Conservation (phyloP, 2,888 invertebrate genomes). For the Pammene fasciana region DNA sequence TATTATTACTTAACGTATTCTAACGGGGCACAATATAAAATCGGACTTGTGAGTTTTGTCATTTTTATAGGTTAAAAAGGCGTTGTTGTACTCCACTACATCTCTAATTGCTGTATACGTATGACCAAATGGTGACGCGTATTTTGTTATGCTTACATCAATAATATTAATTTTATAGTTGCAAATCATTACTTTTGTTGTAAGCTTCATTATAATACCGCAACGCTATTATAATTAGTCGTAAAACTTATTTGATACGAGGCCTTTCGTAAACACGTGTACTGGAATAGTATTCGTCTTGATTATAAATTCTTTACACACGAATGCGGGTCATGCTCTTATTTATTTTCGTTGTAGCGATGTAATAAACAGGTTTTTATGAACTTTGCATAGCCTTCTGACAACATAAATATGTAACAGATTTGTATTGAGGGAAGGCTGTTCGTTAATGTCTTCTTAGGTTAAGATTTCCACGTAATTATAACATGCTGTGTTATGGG, state of each 20-base stretch:
- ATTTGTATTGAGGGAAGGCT: background rate
- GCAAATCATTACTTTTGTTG: background rate
- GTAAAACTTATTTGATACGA: conserved; percentile 4
- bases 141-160: background rate
- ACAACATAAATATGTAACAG: background rate
- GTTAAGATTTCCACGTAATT: background rate
- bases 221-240: conserved; percentile 5
- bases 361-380: conserved; percentile 18
- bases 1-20: no score
- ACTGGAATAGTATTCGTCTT: background rate
- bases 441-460: background rate
- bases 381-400: conserved; percentile 12
- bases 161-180: background rate
- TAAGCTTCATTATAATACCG: background rate
- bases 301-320: conserved; percentile 1
- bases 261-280: conserved; percentile 3
- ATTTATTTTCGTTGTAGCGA: conserved; percentile 12
- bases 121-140: no score
- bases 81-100: no score
- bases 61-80: no score
- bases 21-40: no score
- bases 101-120: no score
- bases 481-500: no score
- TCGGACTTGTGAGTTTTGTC: no score
- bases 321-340: background rate